Evolutionary conservation across 2,797 vertebrate genomes (phyloP).

Genomic region (Lutjanus argentimaculatus): DNA sequence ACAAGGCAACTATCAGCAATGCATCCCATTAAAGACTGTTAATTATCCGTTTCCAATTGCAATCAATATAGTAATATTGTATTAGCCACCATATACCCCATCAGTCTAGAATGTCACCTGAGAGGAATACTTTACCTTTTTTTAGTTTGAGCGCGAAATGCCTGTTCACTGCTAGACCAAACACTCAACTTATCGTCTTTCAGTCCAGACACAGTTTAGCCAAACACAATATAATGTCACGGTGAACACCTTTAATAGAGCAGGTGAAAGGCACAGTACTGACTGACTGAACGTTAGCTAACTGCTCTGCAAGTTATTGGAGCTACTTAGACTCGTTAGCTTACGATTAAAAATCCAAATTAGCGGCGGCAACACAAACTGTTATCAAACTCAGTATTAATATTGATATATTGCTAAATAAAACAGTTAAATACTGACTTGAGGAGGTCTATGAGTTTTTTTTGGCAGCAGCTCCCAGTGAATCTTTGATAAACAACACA

Average conservation of each 20-base stretch:
- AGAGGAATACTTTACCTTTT: not conserved
- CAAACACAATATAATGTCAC: not conserved
- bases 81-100: not conserved
- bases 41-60: not conserved
- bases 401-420: not conserved
- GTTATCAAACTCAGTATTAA: not conserved
- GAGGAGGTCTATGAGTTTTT: fast-evolving
- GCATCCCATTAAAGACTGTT: not conserved
- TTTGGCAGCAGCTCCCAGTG: fast-evolving
- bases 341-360: fast-evolving
- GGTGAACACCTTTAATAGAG: not conserved
- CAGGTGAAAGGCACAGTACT: not conserved
- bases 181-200: not conserved
- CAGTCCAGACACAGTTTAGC: not conserved
- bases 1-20: not conserved
- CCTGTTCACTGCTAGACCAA: not conserved
- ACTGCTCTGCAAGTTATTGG: not conserved
- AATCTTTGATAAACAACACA: conserved; percentile 52
- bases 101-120: not conserved
- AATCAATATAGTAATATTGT: not conserved
- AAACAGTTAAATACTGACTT: not conserved
- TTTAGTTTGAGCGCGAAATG: not conserved
- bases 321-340: not conserved
- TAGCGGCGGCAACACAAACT: not conserved
- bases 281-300: not conserved